Evolutionary conservation across 1,140 invertebrate genomes (phyloP).

Genomic region (Asobara japonica): DNA sequence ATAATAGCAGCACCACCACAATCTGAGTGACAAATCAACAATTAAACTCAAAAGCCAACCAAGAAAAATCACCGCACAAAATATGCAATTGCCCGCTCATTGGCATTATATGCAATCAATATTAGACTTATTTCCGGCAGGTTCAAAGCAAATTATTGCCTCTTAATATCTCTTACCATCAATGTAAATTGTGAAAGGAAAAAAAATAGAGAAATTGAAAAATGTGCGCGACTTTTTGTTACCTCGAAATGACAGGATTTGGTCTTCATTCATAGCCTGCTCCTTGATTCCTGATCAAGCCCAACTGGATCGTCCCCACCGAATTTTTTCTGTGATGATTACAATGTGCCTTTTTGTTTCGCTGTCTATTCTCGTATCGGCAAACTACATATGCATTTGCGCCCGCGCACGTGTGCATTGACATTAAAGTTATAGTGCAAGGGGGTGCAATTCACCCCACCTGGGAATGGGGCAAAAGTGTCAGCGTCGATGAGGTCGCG

Average conservation of each 20-base stretch:
- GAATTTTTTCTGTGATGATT: constrained; percentile 26
- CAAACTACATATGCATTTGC: not conserved
- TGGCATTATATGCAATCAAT: not conserved
- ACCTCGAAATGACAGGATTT: constrained; percentile 80
- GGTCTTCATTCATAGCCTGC: constrained; percentile 74
- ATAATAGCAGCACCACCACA: constrained; percentile 79
- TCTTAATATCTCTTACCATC: constrained; percentile 49
- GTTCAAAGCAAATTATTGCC: not conserved
- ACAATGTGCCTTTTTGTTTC: constrained; percentile 10
- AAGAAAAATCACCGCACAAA: not conserved
- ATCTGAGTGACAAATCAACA: constrained; percentile 67
- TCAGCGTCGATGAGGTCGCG: constrained; percentile 49
- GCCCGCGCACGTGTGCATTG: constrained; percentile 29
- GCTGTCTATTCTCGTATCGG: constrained; percentile 7
- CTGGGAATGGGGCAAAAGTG: constrained; percentile 37
- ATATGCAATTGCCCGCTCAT: not conserved
- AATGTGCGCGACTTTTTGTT: constrained; percentile 45
- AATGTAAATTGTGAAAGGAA: constrained; percentile 9
- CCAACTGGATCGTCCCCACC: constrained; percentile 4
- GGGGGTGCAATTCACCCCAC: constrained; percentile 29
- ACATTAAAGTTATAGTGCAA: constrained; percentile 16
- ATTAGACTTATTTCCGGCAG: not conserved
- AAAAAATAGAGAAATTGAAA: not conserved
- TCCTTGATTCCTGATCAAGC: constrained; percentile 32
- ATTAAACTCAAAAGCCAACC: not conserved